A percentile compares a stretch with the other conserved stretches of the same genome.
These are phyloP conservation scores for Bothrops jararaca DNA, from an alignment of 2,113 vertebrate species.

Conservation along the genomic window DNA sequence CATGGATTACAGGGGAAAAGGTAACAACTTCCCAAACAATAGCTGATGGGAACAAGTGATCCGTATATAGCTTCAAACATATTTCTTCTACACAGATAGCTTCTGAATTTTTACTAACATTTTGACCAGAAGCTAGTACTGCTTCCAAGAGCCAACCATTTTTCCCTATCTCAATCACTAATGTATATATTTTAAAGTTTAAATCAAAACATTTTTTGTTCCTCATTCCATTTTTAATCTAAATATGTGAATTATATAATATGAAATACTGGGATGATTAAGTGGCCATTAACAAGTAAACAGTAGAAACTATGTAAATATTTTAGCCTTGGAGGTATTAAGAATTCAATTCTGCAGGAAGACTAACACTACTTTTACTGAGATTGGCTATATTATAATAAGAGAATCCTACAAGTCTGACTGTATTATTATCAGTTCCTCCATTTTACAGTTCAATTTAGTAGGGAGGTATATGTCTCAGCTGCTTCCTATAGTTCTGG, in stretches of 20 bases:
- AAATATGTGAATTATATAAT: background rate
- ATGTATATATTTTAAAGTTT: background rate
- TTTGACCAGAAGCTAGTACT: background rate
- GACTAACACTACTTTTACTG: background rate
- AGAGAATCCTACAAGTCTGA: background rate
- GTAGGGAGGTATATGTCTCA: background rate
- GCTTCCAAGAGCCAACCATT: background rate
- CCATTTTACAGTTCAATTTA: background rate
- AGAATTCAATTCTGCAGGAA: background rate
- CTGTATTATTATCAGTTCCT: background rate
- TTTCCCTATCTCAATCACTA: background rate
- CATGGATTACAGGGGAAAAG: background rate
- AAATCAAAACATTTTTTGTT: background rate
- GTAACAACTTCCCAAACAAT: background rate
- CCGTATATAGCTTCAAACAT: background rate
- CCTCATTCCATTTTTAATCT: background rate
- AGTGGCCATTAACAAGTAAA: background rate
- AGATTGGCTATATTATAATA: background rate
- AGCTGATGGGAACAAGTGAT: background rate
- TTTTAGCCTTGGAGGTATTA: background rate
- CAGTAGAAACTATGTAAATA: background rate
- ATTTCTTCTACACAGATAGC: background rate
- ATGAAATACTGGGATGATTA: background rate
- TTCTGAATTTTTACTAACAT: background rate
- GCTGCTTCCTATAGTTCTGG: background rate